Conservation (phyloP, 2,888 invertebrate genomes). For the Timandra comae region DNA sequence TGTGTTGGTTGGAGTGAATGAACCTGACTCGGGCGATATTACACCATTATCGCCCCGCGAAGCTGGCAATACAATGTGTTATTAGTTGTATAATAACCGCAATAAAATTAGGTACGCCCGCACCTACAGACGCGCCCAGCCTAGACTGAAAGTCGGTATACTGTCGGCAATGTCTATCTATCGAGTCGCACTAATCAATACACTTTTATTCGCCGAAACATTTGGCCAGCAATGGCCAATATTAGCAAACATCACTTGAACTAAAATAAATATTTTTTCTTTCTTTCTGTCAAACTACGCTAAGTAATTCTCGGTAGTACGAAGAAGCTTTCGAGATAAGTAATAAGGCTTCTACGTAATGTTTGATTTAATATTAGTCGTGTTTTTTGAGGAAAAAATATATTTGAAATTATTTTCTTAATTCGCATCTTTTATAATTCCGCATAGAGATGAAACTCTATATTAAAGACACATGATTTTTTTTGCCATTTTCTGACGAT, state of each 20-base stretch:
- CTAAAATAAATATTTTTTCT: too few relatives aligned
- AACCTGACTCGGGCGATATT: conserved; percentile 35
- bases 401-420: too few relatives aligned
- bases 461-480: too few relatives aligned
- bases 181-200: conserved; percentile 54
- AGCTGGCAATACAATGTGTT: conserved; percentile 27
- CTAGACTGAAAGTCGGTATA: conserved; percentile 29
- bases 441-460: too few relatives aligned
- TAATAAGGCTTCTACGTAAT: too few relatives aligned
- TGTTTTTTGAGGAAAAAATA: too few relatives aligned
- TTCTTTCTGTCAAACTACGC: too few relatives aligned
- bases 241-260: too few relatives aligned
- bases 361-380: too few relatives aligned
- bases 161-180: conserved; percentile 26
- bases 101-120: conserved; percentile 36
- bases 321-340: conserved; percentile 2
- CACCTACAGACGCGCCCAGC: conserved; percentile 31
- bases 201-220: conserved; percentile 40
- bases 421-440: too few relatives aligned
- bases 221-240: too few relatives aligned
- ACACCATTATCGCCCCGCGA: conserved; percentile 29
- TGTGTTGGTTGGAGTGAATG: conserved; percentile 32
- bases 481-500: too few relatives aligned
- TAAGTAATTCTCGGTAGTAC: conserved; percentile 5
- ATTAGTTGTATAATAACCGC: conserved; percentile 32